These are phyloP conservation scores for Halisarca cf. caerulea DNA, from an alignment of 37 sponge, comb jelly and placozoan genomes.

Conservation along the genomic window DNA sequence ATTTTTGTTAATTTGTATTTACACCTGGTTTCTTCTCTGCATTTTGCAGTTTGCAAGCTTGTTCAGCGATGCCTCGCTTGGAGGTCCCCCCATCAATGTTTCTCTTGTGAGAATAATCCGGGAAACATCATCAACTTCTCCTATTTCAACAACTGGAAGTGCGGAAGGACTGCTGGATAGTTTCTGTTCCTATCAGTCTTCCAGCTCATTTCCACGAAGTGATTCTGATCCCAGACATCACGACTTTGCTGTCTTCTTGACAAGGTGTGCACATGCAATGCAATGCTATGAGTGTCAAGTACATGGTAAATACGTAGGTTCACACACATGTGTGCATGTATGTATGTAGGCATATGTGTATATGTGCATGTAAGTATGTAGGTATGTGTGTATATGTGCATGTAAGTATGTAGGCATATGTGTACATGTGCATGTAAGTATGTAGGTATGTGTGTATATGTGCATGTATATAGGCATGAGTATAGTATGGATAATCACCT, in stretches of 20 bases:
- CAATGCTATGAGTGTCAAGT: neutral
- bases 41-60: conserved; percentile 10
- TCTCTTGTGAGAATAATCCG: neutral
- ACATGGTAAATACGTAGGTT: neutral
- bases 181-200: conserved; percentile 17
- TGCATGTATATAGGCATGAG: too few species aligned
- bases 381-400: too few species aligned
- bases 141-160: neutral
- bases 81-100: neutral
- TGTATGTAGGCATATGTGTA: too few species aligned
- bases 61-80: conserved; percentile 2
- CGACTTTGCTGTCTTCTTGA: conserved; percentile 25
- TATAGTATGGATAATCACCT: too few species aligned
- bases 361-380: too few species aligned
- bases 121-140: conserved; percentile 12
- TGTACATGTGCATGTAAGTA: too few species aligned
- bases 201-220: neutral
- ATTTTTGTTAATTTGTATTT: too few species aligned
- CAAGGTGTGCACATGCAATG: conserved; percentile 5
- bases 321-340: too few species aligned
- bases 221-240: conserved; percentile 1
- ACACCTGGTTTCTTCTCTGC: neutral
- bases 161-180: neutral
- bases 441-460: too few species aligned
- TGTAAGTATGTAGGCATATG: too few species aligned